Percentiles rank a stretch among this genome's conserved stretches.
phyloP scores from a whole-genome alignment of 2,888 invertebrate species.

The Dione juno region DNA sequence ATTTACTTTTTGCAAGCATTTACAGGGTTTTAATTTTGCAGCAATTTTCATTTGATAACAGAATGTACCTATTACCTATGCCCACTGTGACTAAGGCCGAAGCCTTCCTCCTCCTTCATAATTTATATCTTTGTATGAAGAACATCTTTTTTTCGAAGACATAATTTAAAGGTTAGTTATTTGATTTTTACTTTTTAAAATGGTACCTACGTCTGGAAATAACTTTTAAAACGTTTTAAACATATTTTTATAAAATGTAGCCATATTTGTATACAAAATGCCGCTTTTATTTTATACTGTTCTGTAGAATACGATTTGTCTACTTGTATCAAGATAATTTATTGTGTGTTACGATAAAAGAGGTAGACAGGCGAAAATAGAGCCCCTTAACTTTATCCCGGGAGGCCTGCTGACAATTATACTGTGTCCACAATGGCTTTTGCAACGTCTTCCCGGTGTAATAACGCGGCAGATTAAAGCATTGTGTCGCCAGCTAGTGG shows the following conservation, averaged over 20 bases:
- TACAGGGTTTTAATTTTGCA: conserved; percentile 10
- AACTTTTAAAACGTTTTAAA: no score
- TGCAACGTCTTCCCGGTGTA: conserved; percentile 48
- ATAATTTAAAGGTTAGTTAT: no score
- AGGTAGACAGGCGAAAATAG: conserved; percentile 42
- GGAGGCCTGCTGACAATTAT: conserved; percentile 45
- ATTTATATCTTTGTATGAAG: no score
- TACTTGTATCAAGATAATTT: conserved; percentile 35
- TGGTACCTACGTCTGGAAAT: no score
- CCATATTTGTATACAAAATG: background rate
- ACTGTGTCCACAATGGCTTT: conserved; percentile 48
- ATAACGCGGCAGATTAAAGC: conserved; percentile 52
- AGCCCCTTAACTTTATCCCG: conserved; percentile 42
- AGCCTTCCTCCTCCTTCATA: no score
- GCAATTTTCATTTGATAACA: conserved; percentile 2
- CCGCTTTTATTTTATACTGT: background rate
- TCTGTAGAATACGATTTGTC: conserved; percentile 18
- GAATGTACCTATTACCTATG: background rate
- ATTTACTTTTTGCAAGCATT: conserved; percentile 45
- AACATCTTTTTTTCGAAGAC: no score
- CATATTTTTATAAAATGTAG: background rate
- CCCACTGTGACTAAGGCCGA: no score
- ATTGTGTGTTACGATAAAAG: conserved; percentile 32
- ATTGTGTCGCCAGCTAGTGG: conserved; percentile 51
- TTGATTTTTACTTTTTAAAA: no score